Percentiles rank a stretch among this genome's conserved stretches.
Conservation (phyloP, 2,797 vertebrate genomes). For the Aythya fuligula region DNA sequence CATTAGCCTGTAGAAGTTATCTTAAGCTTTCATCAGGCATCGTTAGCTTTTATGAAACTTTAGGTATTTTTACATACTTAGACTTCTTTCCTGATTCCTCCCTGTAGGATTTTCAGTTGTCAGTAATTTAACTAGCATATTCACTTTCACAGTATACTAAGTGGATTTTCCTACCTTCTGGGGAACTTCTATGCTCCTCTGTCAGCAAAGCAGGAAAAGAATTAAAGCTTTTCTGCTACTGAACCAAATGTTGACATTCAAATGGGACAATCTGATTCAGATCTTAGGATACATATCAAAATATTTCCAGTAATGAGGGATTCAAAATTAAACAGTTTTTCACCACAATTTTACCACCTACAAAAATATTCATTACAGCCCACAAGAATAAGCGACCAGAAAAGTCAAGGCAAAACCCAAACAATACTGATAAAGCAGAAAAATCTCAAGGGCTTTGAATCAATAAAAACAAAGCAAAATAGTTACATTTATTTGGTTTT, state of each 20-base stretch:
- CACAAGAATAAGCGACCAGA: neutral
- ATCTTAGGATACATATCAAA: conserved; percentile 17
- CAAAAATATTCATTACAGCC: neutral
- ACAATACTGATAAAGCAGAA: neutral
- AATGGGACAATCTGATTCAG: neutral
- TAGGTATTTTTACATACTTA: conserved; percentile 7
- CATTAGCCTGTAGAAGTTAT: conserved; percentile 44
- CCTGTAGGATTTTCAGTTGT: conserved; percentile 35
- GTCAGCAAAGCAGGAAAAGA: neutral
- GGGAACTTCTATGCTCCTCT: conserved; percentile 9
- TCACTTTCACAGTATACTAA: neutral
- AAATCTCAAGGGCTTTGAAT: neutral
- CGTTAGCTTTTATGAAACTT: conserved; percentile 49
- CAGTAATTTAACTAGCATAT: conserved; percentile 15
- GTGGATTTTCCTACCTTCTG: conserved; percentile 21
- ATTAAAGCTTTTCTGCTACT: neutral
- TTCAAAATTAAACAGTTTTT: neutral
- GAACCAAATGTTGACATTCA: neutral
- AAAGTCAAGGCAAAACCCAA: neutral
- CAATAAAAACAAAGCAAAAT: neutral
- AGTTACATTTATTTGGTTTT: neutral
- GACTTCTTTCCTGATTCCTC: neutral
- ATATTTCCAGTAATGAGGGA: neutral
- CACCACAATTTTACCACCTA: neutral
- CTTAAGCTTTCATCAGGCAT: conserved; percentile 49